A percentile compares a stretch with the other conserved stretches of the same genome.
Conservation (phyloP, 1,140 invertebrate genomes). For the Halesus radiatus region DNA sequence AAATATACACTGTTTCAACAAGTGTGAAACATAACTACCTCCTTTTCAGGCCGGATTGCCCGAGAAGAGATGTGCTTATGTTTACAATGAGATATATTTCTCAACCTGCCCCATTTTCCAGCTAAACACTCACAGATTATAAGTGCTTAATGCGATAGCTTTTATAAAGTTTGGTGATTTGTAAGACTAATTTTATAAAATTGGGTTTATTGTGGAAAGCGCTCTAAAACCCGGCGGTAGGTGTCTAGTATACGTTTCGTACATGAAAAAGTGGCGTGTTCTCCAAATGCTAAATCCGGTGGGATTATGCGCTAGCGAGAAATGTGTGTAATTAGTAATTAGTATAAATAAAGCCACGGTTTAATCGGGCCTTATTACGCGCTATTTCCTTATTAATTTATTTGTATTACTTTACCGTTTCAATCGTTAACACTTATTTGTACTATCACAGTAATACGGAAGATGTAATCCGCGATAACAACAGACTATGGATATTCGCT, state of each 20-base stretch:
- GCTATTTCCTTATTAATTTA: constrained; percentile 21
- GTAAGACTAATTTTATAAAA: constrained; percentile 3
- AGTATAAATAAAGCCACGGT: not conserved
- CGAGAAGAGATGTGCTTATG: too few relatives aligned
- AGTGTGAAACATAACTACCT: too few relatives aligned
- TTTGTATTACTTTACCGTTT: constrained; percentile 16
- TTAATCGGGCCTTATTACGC: not conserved
- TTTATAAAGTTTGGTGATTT: constrained; percentile 7
- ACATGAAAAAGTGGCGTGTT: constrained; percentile 20
- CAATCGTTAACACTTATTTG: constrained; percentile 24
- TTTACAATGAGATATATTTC: too few relatives aligned
- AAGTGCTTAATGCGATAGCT: not conserved
- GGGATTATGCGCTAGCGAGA: not conserved
- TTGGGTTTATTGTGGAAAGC: not conserved
- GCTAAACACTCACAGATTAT: not conserved
- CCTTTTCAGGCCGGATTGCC: too few relatives aligned
- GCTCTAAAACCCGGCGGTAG: too few relatives aligned
- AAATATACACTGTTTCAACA: too few relatives aligned
- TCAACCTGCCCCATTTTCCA: too few relatives aligned
- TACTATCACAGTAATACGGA: not conserved
- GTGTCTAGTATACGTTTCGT: too few relatives aligned
- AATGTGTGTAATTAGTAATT: not conserved
- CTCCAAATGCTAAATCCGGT: not conserved
- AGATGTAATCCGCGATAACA: not conserved
- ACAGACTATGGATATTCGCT: not conserved